These are phyloP conservation scores for Hystrix cristata DNA, from an alignment of 2,113 vertebrate species.

Conservation along the genomic window DNA sequence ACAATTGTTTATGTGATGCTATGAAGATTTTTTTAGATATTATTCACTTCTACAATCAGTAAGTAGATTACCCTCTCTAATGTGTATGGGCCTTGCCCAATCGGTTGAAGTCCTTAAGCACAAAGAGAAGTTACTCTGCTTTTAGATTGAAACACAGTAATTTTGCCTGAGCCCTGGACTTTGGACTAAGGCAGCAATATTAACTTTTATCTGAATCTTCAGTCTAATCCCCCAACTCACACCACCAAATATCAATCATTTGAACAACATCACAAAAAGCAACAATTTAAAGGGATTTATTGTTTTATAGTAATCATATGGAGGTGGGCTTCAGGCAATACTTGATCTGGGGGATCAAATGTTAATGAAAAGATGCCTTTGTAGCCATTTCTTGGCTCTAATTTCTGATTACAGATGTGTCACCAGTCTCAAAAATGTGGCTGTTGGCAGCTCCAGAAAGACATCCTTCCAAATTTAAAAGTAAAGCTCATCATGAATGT, in stretches of 20 bases:
- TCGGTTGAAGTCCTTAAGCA: not conserved
- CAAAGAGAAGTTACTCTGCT: not conserved
- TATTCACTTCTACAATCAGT: not conserved
- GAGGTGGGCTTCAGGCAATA: not conserved
- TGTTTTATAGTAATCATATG: not conserved
- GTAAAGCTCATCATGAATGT: not conserved
- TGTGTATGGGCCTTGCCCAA: not conserved
- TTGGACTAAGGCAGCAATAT: not conserved
- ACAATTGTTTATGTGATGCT: too few species aligned
- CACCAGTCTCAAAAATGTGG: not conserved
- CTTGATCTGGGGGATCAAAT: not conserved
- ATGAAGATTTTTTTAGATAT: not conserved
- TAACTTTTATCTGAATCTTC: not conserved
- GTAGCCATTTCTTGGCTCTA: not conserved
- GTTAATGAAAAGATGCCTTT: not conserved
- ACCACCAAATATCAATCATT: not conserved
- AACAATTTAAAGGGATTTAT: not conserved
- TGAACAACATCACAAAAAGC: not conserved
- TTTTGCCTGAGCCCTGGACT: not conserved
- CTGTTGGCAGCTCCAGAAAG: not conserved
- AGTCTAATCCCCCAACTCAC: not conserved
- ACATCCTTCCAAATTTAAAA: not conserved
- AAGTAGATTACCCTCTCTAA: not conserved
- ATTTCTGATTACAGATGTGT: not conserved
- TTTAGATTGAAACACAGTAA: not conserved